phyloP scores from a whole-genome alignment of 1,140 invertebrate species.

The Thalassaphorura encarpata region DNA sequence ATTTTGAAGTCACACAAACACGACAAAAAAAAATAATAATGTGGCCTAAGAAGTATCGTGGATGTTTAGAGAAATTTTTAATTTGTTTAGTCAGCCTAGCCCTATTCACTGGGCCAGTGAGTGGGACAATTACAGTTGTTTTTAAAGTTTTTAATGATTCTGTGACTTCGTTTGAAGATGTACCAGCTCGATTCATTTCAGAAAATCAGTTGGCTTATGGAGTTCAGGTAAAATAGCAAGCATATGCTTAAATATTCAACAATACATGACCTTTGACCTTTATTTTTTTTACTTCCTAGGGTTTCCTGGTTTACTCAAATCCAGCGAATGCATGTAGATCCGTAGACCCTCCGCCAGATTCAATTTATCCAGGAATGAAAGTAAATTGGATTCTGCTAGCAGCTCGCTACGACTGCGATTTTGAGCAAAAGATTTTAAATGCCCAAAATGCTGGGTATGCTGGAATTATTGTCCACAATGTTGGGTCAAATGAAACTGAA shows the following conservation, averaged over 20 bases:
- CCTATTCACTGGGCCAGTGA: no score
- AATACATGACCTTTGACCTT: neutral
- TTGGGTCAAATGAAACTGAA: conserved; percentile 56
- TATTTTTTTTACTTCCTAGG: conserved; percentile 39
- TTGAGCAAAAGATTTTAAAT: conserved; percentile 69
- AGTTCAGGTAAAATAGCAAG: conserved; percentile 17
- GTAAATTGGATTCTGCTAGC: conserved; percentile 65
- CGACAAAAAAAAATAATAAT: no score
- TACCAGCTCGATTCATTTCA: conserved; percentile 20
- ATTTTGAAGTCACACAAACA: no score
- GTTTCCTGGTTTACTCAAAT: conserved; percentile 55
- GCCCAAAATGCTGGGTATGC: conserved; percentile 66
- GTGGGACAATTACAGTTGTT: conserved; percentile 16
- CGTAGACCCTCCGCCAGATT: conserved; percentile 47
- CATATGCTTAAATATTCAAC: neutral
- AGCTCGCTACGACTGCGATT: conserved; percentile 55
- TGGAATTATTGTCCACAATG: conserved; percentile 76
- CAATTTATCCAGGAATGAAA: conserved; percentile 33
- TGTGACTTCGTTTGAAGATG: conserved; percentile 15
- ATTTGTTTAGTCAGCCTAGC: no score
- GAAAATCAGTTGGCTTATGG: conserved; percentile 18
- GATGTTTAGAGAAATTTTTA: no score
- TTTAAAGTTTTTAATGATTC: conserved; percentile 17
- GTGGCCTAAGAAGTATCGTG: no score
- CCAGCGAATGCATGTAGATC: conserved; percentile 55